Percentiles rank a stretch among this genome's conserved stretches.
Evolutionary conservation across 1,140 invertebrate genomes (phyloP).

Genomic region (Riptortus pedestris): DNA sequence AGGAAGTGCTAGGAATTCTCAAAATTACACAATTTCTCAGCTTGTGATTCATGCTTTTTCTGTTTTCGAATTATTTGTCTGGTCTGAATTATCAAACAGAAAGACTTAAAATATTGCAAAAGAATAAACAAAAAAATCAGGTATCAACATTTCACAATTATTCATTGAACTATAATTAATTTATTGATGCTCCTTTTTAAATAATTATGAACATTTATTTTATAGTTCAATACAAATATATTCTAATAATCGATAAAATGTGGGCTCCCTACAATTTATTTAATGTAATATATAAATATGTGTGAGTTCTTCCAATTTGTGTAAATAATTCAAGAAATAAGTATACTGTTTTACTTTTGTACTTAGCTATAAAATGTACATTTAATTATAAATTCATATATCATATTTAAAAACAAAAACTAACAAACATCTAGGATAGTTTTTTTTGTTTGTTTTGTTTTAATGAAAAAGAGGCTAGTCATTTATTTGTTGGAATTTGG

Average conservation of each 20-base stretch:
- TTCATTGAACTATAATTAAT: background rate
- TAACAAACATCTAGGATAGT: background rate
- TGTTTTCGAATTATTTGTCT: no score
- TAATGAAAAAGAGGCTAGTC: background rate
- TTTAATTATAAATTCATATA: background rate
- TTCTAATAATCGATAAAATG: background rate
- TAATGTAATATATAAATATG: background rate
- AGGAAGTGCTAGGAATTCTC: no score
- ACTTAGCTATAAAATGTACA: background rate
- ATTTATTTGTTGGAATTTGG: background rate
- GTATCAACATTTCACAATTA: background rate
- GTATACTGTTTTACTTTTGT: conserved; percentile 14
- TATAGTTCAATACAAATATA: background rate
- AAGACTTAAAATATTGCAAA: background rate
- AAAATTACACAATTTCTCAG: no score
- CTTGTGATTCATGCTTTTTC: no score
- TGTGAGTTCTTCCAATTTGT: conserved; percentile 17
- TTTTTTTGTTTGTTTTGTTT: background rate
- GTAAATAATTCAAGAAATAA: background rate
- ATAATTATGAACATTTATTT: background rate
- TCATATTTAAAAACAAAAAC: background rate
- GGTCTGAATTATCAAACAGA: background rate
- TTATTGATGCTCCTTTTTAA: background rate
- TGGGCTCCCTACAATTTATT: background rate
- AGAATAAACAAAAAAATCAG: background rate